Conservation (phyloP, 2,113 vertebrate genomes). For the Cairina moschata region DNA sequence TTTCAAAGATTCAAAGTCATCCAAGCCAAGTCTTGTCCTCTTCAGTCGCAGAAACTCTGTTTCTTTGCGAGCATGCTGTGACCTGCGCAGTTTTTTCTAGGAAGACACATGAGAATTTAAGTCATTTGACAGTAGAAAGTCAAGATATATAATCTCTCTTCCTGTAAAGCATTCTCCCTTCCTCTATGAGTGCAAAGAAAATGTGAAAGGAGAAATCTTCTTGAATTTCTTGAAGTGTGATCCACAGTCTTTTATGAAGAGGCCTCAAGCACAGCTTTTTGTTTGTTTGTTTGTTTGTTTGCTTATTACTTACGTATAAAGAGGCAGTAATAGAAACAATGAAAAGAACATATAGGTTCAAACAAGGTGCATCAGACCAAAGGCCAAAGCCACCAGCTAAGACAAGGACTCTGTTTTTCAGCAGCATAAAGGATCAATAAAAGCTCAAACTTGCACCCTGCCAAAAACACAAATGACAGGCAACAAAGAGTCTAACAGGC, state of each 20-base stretch:
- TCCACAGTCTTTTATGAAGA: fast-evolving
- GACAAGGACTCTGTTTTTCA: background rate
- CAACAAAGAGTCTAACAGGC: background rate
- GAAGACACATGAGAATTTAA: background rate
- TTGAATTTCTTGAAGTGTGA: background rate
- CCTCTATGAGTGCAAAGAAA: background rate
- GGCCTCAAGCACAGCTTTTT: background rate
- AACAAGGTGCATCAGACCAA: background rate
- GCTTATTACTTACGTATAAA: background rate
- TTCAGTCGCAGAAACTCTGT: conserved; percentile 96
- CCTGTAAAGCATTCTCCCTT: background rate
- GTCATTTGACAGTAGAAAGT: background rate
- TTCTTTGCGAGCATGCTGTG: conserved; percentile 96
- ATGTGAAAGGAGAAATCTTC: background rate
- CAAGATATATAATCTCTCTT: background rate
- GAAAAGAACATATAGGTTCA: background rate
- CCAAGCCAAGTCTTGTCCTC: conserved; percentile 92
- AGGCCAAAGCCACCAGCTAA: background rate
- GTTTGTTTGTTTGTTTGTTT: too few relatives aligned
- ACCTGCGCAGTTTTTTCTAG: conserved; percentile 94
- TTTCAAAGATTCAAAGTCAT: conserved; percentile 97
- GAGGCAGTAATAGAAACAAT: background rate
- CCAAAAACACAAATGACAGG: background rate
- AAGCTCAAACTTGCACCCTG: background rate
- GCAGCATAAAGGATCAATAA: background rate